Base-by-base conservation (phyloP, 1,140 invertebrate species). In the Microplitis demolitor region DNA sequence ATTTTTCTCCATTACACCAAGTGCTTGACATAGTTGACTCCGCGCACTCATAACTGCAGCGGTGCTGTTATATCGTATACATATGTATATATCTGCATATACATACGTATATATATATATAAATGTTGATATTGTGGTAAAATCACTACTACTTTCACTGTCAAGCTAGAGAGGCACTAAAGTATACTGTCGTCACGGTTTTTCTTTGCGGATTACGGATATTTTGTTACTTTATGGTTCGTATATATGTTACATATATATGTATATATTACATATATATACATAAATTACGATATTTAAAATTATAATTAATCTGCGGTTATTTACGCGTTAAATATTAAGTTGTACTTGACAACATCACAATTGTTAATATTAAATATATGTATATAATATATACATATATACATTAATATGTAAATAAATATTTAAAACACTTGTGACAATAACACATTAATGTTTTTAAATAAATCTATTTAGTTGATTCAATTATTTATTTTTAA, bases 21-120 rank as follows among this genome's bases (percentile, higher is more conserved):
- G 33, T 71, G 64, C 73, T 74, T 74, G 73, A 71, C 73, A 74
- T 69, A 74, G 73, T 71, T 71, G 73, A 63, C 64, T 61, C 63
- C 31, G 69, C 69, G 73, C 73, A 71, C 64, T 67, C 69, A 71
- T 74, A 74, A 74, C 73, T 71, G 73, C 66, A 63, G 53, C 58
- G 54, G 45, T 63, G 34, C 51, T 50, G 50, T 39, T 14, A 35
- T 33, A 4, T 53, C 24, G 35, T 8, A 31, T 54, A 50, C 34
- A 11, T n/a, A 39, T 56, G 11, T 69, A 35, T 13, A 5, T 45
- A 31, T 58, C 54, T n/a, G 3, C 5, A n/a, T 35, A 11, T 60
- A 33, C 33, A n/a, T 24, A 8, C 24, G 8, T 16, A 61, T 37
- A 37, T 66, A 37, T 9, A 5, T 45, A 45, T 45, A 45, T 45